Conservation (phyloP, 2,797 vertebrate species). For the Pteropus rufus region DNA sequence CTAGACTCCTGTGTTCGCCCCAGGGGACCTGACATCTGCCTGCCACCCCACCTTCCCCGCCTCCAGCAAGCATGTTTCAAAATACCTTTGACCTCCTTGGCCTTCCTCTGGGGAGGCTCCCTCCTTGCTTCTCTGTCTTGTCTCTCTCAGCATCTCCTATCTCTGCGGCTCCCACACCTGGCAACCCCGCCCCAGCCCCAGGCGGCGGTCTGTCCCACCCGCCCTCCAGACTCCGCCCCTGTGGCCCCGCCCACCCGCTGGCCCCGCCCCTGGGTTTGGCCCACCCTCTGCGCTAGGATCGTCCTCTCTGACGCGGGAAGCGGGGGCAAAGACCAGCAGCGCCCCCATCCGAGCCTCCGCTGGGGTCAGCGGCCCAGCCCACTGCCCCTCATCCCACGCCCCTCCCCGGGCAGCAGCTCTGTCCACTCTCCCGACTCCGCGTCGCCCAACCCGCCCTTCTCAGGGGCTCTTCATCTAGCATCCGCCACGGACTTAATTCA, state of each 20-base stretch:
- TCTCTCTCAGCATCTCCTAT: not conserved
- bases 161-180: not conserved
- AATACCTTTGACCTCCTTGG: not conserved
- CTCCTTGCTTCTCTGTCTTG: not conserved
- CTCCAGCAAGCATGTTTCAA: not conserved
- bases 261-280: not conserved
- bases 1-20: not conserved
- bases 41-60: too few relatives aligned
- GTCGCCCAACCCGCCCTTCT: not conserved
- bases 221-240: too few relatives aligned
- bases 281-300: accelerated
- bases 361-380: not conserved
- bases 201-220: too few relatives aligned
- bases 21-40: not conserved
- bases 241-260: not conserved
- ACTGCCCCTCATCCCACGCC: not conserved
- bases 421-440: accelerated
- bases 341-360: not conserved
- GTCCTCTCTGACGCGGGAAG: not conserved
- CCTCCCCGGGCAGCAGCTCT: not conserved
- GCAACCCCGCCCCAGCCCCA: not conserved
- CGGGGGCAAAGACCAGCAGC: not conserved
- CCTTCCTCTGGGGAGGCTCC: not conserved
- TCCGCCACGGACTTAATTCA: not conserved
- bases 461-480: not conserved